Base-by-base conservation (phyloP, 2,888 invertebrate genomes). In the Cantharis flavilabris region DNA sequence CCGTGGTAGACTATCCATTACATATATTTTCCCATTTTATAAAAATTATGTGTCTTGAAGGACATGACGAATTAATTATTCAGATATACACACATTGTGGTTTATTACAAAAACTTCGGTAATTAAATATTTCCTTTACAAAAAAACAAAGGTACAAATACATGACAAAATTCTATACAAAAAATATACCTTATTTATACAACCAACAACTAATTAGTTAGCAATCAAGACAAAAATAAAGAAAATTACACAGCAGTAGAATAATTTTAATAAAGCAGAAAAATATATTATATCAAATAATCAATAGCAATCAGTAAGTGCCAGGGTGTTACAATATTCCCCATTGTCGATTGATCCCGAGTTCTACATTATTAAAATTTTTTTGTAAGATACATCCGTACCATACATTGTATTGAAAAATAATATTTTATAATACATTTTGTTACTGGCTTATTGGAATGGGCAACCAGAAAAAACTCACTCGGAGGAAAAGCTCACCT, bases 31-130 rank as follows among this genome's bases (percentile, higher is more conserved):
- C 65, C 26, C 20, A 23, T 67, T 67, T 67, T 67, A 23, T 26
- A 26, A 49, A 49, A 49, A 49, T n/a, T 49, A n/a, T n/a, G 49
- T 49, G 9, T 49, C 49, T 49, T 49, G 65, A 67, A 67, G 65
- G 65, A 67, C 65, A 67, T 26, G 49, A n/a, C 49, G 49, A 49
- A 67, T 67, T 67, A 67, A 67, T 23, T 67, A 67, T 67, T 67
- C 65, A 67, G 23, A 20, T 67, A 23, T n/a, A 18, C 49, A 49
- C 49, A 49, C 49, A 49, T 49, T 67, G 65, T 67, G 65, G 65
- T 67, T 67, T 67, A 67, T 26, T 26, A 23, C 13, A 23, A 67
- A 67, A 49, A 49, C 49, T 49, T 49, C 13, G n/a, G 49, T 49
- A 49, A 49, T 49, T 49, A 49, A 49, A 49, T 49, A 49, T 49